Conservation (phyloP, 2,797 vertebrate species). For the Gobionotothen gibberifrons region DNA sequence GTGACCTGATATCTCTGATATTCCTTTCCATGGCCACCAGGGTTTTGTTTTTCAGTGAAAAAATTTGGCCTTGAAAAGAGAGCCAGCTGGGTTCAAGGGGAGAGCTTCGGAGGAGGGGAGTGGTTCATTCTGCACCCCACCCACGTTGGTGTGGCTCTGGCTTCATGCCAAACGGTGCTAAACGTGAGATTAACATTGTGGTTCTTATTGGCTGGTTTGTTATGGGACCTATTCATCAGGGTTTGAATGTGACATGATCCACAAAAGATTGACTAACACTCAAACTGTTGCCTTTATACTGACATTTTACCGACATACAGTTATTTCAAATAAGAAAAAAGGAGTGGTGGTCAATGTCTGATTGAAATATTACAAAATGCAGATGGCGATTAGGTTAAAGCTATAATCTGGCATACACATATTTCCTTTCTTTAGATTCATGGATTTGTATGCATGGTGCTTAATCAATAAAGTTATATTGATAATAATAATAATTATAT, state of each 20-base stretch:
- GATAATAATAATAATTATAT: no score
- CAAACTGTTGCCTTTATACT: not conserved
- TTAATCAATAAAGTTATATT: no score
- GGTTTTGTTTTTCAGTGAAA: not conserved
- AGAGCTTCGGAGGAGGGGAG: not conserved
- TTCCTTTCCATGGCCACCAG: not conserved
- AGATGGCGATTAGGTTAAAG: no score
- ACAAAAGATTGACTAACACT: not conserved
- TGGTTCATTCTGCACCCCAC: not conserved
- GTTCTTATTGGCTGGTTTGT: slow-evolving; percentile 1
- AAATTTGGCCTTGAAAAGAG: not conserved
- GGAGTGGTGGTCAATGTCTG: not conserved
- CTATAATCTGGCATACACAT: no score
- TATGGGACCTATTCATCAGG: not conserved
- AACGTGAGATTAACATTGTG: not conserved
- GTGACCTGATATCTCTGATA: no score
- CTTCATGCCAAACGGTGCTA: not conserved
- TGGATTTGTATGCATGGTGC: no score
- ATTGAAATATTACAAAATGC: not conserved
- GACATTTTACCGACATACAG: not conserved
- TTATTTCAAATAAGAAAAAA: not conserved
- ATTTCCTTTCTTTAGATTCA: no score
- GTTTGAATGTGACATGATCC: slow-evolving; percentile 14
- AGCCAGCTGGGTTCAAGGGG: slow-evolving; percentile 26
- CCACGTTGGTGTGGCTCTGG: not conserved